Base-by-base conservation (phyloP, 2,888 invertebrate genomes). In the Trachelus iudaicus region DNA sequence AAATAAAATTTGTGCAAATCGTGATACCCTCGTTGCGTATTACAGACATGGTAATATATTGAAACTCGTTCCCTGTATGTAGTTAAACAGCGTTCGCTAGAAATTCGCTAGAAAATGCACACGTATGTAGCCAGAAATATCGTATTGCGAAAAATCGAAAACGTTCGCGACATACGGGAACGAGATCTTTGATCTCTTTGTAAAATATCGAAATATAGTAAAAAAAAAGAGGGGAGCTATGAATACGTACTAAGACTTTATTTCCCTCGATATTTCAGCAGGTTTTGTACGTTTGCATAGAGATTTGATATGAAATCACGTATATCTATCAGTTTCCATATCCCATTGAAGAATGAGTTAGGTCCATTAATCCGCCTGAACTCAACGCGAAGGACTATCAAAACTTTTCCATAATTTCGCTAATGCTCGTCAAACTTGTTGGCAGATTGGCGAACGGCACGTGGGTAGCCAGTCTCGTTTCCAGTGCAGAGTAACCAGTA, bases 401-500 rank as follows among this genome's bases (percentile, higher is more conserved):
- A 85, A 83, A 85, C 77, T 85, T 85, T 81, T 84, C 83, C 79
- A 86, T 85, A 85, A 86, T 83, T 84, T 56, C 9, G 23, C 56
- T 56, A 56, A 56, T 56, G 23, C 23, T 56, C 56, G 56, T 56
- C 6, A 56, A 56, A 56, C 23, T 56, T 56, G 56, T 56, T 15
- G 56, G 23, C 23, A 56, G 23, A 56, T 56, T 56, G 69, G 34
- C 33, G 71, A 31, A 31, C 13, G 71, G 33, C 33, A 12, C 15
- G 71, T 34, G 31, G 33, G 12, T 71, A 34, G 33, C 80, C 81
- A 80, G 81, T 23, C 15, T 56, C 9, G 56, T 56, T 56, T 56
- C 23, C 56, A 56, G 23, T 56, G 56, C 56, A 6, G 2, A 83
- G 85, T 85, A 87, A 87, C 87, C 87, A 86, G 86, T 87, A 85